A percentile compares a stretch with the other conserved stretches of the same genome.
Evolutionary conservation across 2,888 invertebrate genomes (phyloP).

Genomic region (Gerris lacustris): DNA sequence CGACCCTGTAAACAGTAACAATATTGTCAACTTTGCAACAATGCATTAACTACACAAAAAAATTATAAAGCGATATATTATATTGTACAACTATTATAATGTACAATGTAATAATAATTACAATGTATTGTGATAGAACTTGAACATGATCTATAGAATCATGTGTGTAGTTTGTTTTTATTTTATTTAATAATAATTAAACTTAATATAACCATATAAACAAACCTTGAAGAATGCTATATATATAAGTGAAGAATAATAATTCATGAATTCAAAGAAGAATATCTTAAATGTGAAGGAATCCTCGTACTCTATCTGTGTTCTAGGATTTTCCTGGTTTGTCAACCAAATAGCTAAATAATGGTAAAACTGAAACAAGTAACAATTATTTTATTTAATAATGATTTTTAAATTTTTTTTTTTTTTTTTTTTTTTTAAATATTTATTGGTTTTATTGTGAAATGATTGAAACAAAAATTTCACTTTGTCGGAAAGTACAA

Average conservation of each 20-base stretch:
- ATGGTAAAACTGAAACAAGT: constrained; percentile 57
- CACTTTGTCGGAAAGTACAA: no score
- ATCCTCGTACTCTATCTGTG: constrained; percentile 93
- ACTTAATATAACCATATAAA: no score
- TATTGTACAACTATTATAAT: neutral
- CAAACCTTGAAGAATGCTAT: constrained; percentile 92
- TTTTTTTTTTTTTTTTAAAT: no score
- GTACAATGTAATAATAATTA: neutral
- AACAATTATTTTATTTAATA: constrained; percentile 9
- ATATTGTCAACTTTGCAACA: neutral
- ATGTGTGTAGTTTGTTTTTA: no score
- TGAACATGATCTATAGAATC: no score
- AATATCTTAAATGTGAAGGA: constrained; percentile 97
- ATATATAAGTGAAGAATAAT: constrained; percentile 95
- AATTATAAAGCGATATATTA: neutral
- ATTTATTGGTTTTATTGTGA: no score
- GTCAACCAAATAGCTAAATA: constrained; percentile 73
- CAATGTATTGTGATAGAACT: no score
- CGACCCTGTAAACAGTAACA: constrained; percentile 48
- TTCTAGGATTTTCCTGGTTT: constrained; percentile 82
- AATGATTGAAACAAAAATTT: no score
- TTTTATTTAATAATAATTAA: no score
- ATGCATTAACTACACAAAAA: neutral
- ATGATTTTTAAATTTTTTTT: neutral
- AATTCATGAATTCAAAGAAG: constrained; percentile 96